These are phyloP conservation scores for Phragmatobia fuliginosa DNA, from an alignment of 2,888 invertebrate genomes.

Conservation along the genomic window DNA sequence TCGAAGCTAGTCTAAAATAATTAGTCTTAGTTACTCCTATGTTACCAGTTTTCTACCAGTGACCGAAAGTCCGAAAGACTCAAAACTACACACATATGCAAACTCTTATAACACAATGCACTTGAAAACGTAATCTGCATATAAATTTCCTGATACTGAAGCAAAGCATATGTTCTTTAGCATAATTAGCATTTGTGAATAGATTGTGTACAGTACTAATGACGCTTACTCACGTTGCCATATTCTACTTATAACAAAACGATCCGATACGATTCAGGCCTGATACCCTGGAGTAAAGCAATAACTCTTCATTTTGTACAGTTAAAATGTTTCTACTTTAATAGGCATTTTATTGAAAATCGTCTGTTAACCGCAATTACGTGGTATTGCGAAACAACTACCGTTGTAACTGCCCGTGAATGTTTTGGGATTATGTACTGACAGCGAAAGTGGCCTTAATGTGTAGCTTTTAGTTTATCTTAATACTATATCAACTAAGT, in stretches of 20 bases:
- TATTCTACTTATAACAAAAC: slow-evolving; percentile 37
- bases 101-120: neutral
- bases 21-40: no score
- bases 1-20: no score
- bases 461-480: slow-evolving; percentile 1
- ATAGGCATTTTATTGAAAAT: slow-evolving; percentile 48
- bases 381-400: slow-evolving; percentile 38
- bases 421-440: slow-evolving; percentile 5
- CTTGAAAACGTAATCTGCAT: neutral
- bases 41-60: no score
- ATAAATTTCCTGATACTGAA: slow-evolving; percentile 9
- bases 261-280: slow-evolving; percentile 40
- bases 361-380: slow-evolving; percentile 51
- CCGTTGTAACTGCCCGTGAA: slow-evolving; percentile 11
- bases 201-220: slow-evolving; percentile 23
- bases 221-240: slow-evolving; percentile 23
- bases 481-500: neutral
- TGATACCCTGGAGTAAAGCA: slow-evolving; percentile 40
- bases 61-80: no score
- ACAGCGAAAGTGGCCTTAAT: slow-evolving; percentile 10
- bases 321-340: slow-evolving; percentile 54
- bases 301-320: slow-evolving; percentile 35
- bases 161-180: slow-evolving; percentile 14
- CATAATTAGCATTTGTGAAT: slow-evolving; percentile 18
- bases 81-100: neutral